Conservation (phyloP, 2,797 vertebrate species). For the Falco novaeseelandiae region DNA sequence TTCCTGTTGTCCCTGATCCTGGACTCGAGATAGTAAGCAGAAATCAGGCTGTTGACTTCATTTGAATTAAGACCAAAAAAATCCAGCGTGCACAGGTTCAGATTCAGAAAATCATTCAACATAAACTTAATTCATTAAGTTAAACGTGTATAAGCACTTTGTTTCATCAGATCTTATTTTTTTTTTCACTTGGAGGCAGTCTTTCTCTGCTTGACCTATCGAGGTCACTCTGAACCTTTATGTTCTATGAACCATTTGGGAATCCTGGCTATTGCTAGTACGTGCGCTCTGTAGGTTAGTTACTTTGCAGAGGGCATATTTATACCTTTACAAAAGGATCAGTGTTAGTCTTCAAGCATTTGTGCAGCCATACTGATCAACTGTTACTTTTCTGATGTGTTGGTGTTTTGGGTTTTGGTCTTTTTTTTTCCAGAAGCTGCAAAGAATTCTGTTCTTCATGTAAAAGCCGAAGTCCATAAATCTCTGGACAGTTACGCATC, state of each 20-base stretch:
- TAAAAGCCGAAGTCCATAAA: slow-evolving; percentile 88
- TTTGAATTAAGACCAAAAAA: neutral
- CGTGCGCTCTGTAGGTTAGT: neutral
- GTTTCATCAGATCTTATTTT: neutral
- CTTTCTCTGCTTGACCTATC: neutral
- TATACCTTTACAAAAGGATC: neutral
- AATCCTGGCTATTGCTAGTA: neutral
- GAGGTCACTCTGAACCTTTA: neutral
- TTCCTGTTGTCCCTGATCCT: neutral
- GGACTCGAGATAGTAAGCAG: neutral
- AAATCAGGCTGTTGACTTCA: neutral
- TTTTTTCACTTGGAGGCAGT: neutral
- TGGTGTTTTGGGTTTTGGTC: neutral
- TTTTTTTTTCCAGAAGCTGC: slow-evolving; percentile 60
- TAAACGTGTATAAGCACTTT: neutral
- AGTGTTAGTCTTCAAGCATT: neutral
- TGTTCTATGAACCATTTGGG: neutral
- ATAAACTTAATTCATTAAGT: neutral
- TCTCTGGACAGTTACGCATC: slow-evolving; percentile 91
- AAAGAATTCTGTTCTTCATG: slow-evolving; percentile 79
- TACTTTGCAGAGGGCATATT: neutral
- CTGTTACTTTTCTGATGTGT: neutral
- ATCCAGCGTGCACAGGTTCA: neutral
- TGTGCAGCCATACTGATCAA: neutral
- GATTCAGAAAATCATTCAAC: neutral